phyloP scores from a whole-genome alignment of 2,797 vertebrate species.

The Myotis pilosus region DNA sequence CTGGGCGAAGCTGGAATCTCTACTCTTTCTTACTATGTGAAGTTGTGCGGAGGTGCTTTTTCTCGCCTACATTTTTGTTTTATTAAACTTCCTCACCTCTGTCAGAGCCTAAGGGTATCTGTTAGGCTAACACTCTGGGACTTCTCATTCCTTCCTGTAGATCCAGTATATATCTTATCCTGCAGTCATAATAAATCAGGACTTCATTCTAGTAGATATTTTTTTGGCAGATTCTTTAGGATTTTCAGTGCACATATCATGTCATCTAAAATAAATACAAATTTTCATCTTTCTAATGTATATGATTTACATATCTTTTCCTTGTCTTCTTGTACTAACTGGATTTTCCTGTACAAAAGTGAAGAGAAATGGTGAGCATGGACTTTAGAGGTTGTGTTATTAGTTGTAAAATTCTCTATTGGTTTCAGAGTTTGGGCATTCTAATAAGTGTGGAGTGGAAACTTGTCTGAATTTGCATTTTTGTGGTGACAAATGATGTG shows the following conservation, averaged over 20 bases:
- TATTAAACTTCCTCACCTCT: background rate
- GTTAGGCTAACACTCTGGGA: background rate
- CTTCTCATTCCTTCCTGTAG: background rate
- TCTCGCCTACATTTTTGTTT: constrained; percentile 10
- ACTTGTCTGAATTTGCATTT: background rate
- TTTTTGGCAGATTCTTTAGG: background rate
- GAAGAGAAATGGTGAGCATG: background rate
- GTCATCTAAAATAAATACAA: background rate
- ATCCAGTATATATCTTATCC: background rate
- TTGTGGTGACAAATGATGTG: background rate
- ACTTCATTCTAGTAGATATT: background rate
- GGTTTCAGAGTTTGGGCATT: background rate
- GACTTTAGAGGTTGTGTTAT: background rate
- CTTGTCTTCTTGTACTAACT: background rate
- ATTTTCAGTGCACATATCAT: background rate
- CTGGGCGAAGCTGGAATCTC: background rate
- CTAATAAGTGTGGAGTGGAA: background rate
- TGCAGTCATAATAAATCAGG: background rate
- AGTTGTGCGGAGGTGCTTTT: constrained; percentile 12
- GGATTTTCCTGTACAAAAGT: background rate
- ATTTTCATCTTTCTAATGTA: background rate
- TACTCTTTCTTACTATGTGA: background rate
- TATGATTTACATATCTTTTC: background rate
- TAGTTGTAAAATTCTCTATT: background rate
- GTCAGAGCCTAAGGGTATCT: background rate